Base-by-base conservation (phyloP, 2,113 vertebrate species). In the Campylorhamphus procurvoides region DNA sequence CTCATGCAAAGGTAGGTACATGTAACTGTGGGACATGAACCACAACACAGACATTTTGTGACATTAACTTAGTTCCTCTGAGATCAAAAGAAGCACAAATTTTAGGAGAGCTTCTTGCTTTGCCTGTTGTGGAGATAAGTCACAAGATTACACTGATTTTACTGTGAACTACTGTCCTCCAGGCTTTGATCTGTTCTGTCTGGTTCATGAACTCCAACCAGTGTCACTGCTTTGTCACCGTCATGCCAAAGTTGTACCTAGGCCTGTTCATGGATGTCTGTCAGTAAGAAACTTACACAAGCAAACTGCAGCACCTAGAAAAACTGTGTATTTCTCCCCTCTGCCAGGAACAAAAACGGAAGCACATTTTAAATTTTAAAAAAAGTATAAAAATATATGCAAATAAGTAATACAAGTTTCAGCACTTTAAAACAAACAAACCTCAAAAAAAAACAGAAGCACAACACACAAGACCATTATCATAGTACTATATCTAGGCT, bases 51-150 rank as follows among this genome's bases (percentile, higher is more conserved):
- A 46, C 27, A 7, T 59, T 71, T 9, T 27, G 14, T 27, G 50
- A 93, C 69, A 64, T 68, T 50, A 67, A 59, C 90, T 89, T 56
- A 39, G 46, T n/a, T 77, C 52, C 55, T 75, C 93, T 14, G 63
- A 91, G 92, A 93, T 96, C 82, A 97, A 96, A 95, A 81, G 93
- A 7, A 77, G 87, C 52, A 81, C 24, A 88, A 10, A 75, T 88
- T 94, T 89, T 63, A 93, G 44, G 60, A 69, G 12, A 76, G 78
- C 46, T 80, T 79, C 84, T 55, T 83, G 71, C 66, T 89, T 74
- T n/a, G 40, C 87, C 72, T 88, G 68, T 58, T 77, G 76, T 23
- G 29, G 73, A 97, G 83, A 92, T 95, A 93, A 91, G 80, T 52
- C 42, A 13, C 49, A 69, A 66, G 93, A 94, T 95, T 80, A 90